Conservation (phyloP, 30 jellyfish, hydroid and myxozoan species). For the Aurelia aurita region DNA sequence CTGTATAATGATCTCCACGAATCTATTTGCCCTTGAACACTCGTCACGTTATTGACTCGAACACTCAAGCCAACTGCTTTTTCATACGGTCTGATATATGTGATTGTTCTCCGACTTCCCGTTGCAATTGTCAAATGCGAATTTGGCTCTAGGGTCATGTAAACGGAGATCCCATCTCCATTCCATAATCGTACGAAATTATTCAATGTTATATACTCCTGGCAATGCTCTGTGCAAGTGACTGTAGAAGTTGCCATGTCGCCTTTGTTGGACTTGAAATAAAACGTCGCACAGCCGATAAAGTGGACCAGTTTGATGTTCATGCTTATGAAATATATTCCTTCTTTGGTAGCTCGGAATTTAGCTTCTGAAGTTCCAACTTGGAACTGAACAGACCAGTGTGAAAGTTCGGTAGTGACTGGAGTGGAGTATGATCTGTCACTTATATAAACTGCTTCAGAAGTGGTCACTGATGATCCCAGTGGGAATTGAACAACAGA, state of each 20-base stretch:
- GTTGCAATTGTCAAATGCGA: constrained; percentile 50
- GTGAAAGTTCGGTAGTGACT: constrained; percentile 36
- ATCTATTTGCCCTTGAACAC: constrained; percentile 9
- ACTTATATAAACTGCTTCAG: constrained; percentile 24
- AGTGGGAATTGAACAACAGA: constrained; percentile 55
- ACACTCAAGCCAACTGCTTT: constrained; percentile 55
- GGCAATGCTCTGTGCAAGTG: constrained; percentile 44
- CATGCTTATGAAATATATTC: constrained; percentile 55
- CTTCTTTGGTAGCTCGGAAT: constrained; percentile 40
- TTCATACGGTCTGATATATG: constrained; percentile 39
- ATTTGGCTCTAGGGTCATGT: constrained; percentile 30
- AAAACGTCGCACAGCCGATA: constrained; percentile 58
- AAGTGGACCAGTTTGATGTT: constrained; percentile 38
- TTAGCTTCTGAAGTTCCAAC: constrained; percentile 39
- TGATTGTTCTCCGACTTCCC: constrained; percentile 44
- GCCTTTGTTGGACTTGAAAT: constrained; percentile 62
- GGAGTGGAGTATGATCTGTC: constrained; percentile 28
- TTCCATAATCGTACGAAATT: constrained; percentile 58
- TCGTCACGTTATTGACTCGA: constrained; percentile 32
- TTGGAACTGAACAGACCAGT: constrained; percentile 32
- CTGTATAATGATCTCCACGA: constrained; percentile 38
- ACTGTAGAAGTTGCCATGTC: constrained; percentile 47
- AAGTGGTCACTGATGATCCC: constrained; percentile 27
- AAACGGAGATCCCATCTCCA: constrained; percentile 55
- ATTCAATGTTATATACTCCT: constrained; percentile 57